A percentile compares a stretch with the other conserved stretches of the same genome.
phyloP scores from a whole-genome alignment of 2,888 invertebrate species.

The Scotopteryx bipunctaria region DNA sequence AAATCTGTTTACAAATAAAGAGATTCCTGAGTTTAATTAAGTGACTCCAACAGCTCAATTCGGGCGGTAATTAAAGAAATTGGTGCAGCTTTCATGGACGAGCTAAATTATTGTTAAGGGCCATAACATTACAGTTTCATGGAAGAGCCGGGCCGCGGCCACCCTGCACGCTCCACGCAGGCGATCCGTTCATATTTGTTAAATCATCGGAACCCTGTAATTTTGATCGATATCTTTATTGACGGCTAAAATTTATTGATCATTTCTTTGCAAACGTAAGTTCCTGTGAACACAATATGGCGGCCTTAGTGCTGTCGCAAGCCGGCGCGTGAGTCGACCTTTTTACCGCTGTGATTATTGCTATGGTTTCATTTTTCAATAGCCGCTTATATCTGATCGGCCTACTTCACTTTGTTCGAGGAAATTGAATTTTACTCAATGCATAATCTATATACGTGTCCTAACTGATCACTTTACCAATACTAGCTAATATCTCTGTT shows the following conservation, averaged over 20 bases:
- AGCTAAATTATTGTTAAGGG: conserved; percentile 72
- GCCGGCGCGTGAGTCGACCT: conserved; percentile 62
- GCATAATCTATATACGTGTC: conserved; percentile 44
- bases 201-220: conserved; percentile 82
- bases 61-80: conserved; percentile 69
- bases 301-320: conserved; percentile 66
- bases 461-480: conserved; percentile 39
- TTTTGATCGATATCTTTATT: conserved; percentile 84
- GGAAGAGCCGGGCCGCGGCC: conserved; percentile 70
- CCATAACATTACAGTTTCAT: conserved; percentile 74
- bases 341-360: conserved; percentile 71
- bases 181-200: conserved; percentile 78
- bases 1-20: conserved; percentile 65
- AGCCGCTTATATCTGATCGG: conserved; percentile 76
- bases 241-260: conserved; percentile 80
- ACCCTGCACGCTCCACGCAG: conserved; percentile 68
- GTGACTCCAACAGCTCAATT: conserved; percentile 66
- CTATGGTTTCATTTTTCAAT: conserved; percentile 80
- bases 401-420: conserved; percentile 71
- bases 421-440: conserved; percentile 70
- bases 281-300: conserved; percentile 73
- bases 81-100: conserved; percentile 68
- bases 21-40: conserved; percentile 66
- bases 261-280: conserved; percentile 77
- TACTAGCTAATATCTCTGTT: conserved; percentile 13